phyloP scores from a whole-genome alignment of 2,888 invertebrate genomes.

The Oscheius sp. region DNA sequence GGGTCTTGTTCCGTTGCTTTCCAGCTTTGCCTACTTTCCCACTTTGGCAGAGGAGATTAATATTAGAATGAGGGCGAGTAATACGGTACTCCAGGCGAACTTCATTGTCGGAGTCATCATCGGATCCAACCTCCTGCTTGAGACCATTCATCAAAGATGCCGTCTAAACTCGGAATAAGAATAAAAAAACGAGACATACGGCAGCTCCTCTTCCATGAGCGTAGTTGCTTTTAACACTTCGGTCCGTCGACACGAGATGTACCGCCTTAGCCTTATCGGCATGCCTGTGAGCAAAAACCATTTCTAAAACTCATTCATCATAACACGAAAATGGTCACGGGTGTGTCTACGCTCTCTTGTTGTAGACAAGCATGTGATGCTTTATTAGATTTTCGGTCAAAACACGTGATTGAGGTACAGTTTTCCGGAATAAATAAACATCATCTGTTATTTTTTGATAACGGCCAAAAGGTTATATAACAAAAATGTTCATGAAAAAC shows the following conservation, averaged over 20 bases:
- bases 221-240: constrained; percentile 31
- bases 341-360: constrained; percentile 18
- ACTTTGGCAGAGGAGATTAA: constrained; percentile 21
- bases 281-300: not conserved
- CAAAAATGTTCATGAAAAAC: not conserved
- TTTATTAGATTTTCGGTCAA: constrained; percentile 14
- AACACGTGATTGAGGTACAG: constrained; percentile 2
- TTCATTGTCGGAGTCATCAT: constrained; percentile 11
- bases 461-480: too few relatives aligned
- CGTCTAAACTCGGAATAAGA: not conserved
- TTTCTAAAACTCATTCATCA: constrained; percentile 11
- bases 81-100: constrained; percentile 27
- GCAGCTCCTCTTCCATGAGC: constrained; percentile 30
- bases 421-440: not conserved
- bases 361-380: constrained; percentile 17
- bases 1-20: constrained; percentile 32
- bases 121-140: constrained; percentile 5
- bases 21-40: constrained; percentile 44
- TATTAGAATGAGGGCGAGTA: constrained; percentile 5
- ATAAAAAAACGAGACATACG: not conserved
- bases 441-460: not conserved
- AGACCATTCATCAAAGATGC: constrained; percentile 12
- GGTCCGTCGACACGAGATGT: constrained; percentile 42
- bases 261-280: constrained; percentile 44
- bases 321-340: constrained; percentile 4